Evolutionary conservation across 2,888 invertebrate genomes (phyloP).

Genomic region (Scaptomyza caliginosa): DNA sequence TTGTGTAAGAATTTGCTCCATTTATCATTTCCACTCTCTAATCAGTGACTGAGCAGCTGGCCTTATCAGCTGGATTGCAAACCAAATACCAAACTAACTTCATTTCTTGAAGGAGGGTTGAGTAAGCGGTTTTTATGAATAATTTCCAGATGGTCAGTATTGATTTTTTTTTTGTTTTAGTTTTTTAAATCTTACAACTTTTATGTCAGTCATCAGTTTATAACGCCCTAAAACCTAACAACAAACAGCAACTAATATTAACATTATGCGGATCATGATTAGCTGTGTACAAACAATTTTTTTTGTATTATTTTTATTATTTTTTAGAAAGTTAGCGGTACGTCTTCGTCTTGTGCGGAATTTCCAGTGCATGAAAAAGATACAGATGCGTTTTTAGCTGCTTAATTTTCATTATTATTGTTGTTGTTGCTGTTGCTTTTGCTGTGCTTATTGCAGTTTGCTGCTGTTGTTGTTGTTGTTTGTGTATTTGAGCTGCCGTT

Average conservation of each 20-base stretch:
- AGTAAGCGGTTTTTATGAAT: conserved; percentile 14
- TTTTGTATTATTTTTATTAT: conserved; percentile 43
- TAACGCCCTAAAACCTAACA: conserved; percentile 16
- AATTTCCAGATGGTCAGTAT: not conserved
- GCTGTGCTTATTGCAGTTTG: conserved; percentile 19
- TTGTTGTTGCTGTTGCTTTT: conserved; percentile 18
- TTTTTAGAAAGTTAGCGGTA: conserved; percentile 76
- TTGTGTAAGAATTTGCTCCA: conserved; percentile 16
- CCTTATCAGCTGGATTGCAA: conserved; percentile 42
- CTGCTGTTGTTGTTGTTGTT: conserved; percentile 16
- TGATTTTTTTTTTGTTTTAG: too few relatives aligned
- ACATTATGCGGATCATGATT: conserved; percentile 63
- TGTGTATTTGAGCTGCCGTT: conserved; percentile 70
- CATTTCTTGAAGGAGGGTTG: conserved; percentile 28
- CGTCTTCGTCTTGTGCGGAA: conserved; percentile 64
- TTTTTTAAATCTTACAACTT: not conserved
- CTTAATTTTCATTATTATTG: conserved; percentile 45
- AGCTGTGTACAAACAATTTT: conserved; percentile 45
- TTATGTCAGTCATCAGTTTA: not conserved
- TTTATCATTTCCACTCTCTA: conserved; percentile 43
- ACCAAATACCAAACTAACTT: conserved; percentile 13
- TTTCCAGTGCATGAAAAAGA: conserved; percentile 82
- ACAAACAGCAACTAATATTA: conserved; percentile 38
- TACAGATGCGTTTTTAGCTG: conserved; percentile 77
- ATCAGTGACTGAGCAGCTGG: conserved; percentile 28